phyloP scores from a whole-genome alignment of 2,888 invertebrate genomes.

The Dorcus parallelipipedus region DNA sequence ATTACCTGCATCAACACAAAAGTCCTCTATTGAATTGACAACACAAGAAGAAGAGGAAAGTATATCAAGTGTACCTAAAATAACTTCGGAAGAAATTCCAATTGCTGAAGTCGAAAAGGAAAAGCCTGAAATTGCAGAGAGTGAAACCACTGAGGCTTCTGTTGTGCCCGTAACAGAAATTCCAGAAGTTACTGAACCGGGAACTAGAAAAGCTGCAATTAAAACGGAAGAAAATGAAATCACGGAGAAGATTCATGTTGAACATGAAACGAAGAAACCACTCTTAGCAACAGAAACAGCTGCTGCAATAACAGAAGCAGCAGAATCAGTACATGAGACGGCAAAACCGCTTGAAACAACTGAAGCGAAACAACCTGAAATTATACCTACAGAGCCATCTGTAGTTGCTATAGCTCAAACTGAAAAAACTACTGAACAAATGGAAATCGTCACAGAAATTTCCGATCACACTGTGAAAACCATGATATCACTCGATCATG shows the following conservation, averaged over 20 bases:
- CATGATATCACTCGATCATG: conserved; percentile 15
- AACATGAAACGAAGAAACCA: background rate
- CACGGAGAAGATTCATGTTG: background rate
- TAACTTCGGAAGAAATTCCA: background rate
- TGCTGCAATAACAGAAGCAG: background rate
- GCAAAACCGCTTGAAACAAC: conserved; percentile 8
- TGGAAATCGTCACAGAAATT: conserved; percentile 13
- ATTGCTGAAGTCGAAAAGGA: background rate
- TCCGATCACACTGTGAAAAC: conserved; percentile 15
- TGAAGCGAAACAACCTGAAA: background rate
- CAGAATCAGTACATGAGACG: background rate
- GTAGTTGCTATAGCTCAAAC: conserved; percentile 8
- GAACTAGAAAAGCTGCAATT: conserved; percentile 8
- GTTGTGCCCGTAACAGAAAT: background rate
- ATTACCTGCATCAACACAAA: conserved; percentile 2
- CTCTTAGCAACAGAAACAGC: background rate
- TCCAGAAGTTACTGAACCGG: background rate
- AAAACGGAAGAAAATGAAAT: conserved; percentile 15
- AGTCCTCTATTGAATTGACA: background rate
- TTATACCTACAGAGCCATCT: conserved; percentile 6
- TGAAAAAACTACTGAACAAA: conserved; percentile 9
- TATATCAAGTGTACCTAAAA: background rate
- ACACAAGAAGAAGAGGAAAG: background rate
- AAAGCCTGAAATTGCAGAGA: background rate
- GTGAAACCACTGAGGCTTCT: background rate